Percentiles rank a stretch among this genome's conserved stretches.
These are phyloP conservation scores for Spheniscus mendiculus DNA, from an alignment of 2,113 vertebrate species.

Conservation along the genomic window DNA sequence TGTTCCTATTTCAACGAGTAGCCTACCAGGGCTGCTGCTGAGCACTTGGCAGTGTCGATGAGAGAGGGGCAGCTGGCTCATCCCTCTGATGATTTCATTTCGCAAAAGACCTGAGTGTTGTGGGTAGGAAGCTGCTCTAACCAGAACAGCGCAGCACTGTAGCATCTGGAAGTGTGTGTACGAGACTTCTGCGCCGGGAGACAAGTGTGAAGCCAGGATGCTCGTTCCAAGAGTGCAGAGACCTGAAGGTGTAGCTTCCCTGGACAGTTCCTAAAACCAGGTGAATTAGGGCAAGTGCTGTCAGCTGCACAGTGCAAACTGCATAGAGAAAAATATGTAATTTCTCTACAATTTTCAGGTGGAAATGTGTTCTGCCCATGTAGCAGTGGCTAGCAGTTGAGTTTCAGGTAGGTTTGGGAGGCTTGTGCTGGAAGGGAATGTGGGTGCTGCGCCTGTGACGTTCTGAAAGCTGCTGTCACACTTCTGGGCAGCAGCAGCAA, in stretches of 20 bases:
- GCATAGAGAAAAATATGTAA: accelerated
- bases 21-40: neutral
- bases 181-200: accelerated
- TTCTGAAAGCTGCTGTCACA: accelerated
- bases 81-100: too few relatives aligned
- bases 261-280: accelerated
- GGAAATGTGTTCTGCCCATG: neutral
- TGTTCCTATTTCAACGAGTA: accelerated
- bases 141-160: accelerated
- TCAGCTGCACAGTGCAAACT: too few relatives aligned
- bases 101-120: accelerated
- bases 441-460: accelerated
- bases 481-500: neutral
- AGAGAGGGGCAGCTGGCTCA: too few relatives aligned
- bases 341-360: accelerated
- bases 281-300: neutral
- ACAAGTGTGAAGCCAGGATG: accelerated
- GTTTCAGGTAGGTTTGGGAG: neutral
- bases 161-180: neutral
- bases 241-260: neutral
- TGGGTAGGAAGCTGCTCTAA: accelerated
- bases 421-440: neutral
- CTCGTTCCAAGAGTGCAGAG: accelerated
- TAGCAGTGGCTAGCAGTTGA: neutral
- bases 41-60: accelerated